Conservation (phyloP, 2,113 vertebrate species). For the Anhinga rufa region DNA sequence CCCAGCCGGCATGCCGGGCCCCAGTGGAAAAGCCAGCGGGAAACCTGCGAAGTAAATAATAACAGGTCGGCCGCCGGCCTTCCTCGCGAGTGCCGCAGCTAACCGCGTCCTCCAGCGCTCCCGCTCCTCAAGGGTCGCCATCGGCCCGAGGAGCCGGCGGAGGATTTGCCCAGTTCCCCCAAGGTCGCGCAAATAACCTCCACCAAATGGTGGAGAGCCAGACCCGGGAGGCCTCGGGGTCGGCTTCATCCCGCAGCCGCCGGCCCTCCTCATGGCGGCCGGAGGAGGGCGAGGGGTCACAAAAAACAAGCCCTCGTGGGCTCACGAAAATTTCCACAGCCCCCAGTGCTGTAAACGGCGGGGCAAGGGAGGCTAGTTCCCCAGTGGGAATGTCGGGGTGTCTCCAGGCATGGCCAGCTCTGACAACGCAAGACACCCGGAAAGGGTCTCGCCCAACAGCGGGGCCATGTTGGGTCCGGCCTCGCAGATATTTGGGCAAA, state of each 20-base stretch:
- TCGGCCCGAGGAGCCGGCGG: neutral
- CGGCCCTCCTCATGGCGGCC: neutral
- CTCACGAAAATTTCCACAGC: neutral
- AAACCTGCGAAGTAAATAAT: neutral
- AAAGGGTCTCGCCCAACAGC: neutral
- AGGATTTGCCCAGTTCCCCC: neutral
- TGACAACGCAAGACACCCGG: too few relatives aligned
- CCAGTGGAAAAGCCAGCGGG: neutral
- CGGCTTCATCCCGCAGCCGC: neutral
- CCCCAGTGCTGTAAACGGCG: rapidly evolving
- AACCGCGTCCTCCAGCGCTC: neutral
- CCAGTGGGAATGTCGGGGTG: neutral
- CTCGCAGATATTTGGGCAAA: neutral
- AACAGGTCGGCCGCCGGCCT: rapidly evolving
- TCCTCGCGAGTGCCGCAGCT: neutral
- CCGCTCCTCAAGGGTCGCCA: neutral
- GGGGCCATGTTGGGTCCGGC: rapidly evolving
- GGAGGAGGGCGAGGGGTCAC: neutral
- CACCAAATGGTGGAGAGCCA: neutral
- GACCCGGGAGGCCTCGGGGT: neutral
- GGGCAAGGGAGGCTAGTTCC: neutral
- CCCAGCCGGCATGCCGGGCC: neutral
- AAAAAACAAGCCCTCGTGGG: neutral
- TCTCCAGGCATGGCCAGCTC: neutral
- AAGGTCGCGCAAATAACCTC: neutral